phyloP scores from a whole-genome alignment of 2,797 vertebrate genomes.

The Paedocypris micromegethes region DNA sequence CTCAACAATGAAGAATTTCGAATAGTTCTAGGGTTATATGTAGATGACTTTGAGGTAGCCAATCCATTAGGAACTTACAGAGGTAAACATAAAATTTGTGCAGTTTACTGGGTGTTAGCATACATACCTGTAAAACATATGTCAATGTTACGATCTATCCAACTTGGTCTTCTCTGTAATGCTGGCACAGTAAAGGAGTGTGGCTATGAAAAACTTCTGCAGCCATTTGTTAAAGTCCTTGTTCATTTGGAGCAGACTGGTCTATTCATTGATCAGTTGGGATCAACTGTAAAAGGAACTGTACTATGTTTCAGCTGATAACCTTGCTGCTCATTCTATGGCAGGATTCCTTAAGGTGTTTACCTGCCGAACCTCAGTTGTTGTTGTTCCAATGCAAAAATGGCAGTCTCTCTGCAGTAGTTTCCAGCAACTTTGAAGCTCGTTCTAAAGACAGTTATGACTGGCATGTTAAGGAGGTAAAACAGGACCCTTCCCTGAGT shows the following conservation, averaged over 20 bases:
- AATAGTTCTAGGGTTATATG: background rate
- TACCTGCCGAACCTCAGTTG: too few species aligned
- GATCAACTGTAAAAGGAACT: background rate
- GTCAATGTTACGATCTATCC: background rate
- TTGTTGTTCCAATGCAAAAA: too few species aligned
- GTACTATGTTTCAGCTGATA: background rate
- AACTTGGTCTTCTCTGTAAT: constrained; percentile 3
- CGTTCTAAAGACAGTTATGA: too few species aligned
- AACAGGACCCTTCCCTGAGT: too few species aligned
- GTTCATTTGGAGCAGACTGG: background rate
- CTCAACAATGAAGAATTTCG: background rate
- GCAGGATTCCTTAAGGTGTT: background rate
- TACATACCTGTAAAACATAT: background rate
- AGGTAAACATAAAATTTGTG: constrained; percentile 1
- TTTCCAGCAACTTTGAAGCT: too few species aligned
- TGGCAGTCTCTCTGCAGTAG: too few species aligned
- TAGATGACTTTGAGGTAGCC: constrained; percentile 8
- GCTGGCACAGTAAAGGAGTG: background rate
- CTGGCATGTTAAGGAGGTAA: too few species aligned
- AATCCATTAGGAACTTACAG: background rate
- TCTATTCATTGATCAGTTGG: background rate
- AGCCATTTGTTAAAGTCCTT: background rate
- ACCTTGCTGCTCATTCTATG: background rate
- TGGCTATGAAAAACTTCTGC: background rate
- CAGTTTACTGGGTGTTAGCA: background rate